Evolutionary conservation across 2,113 vertebrate genomes (phyloP).

Genomic region (Tapirus terrestris): DNA sequence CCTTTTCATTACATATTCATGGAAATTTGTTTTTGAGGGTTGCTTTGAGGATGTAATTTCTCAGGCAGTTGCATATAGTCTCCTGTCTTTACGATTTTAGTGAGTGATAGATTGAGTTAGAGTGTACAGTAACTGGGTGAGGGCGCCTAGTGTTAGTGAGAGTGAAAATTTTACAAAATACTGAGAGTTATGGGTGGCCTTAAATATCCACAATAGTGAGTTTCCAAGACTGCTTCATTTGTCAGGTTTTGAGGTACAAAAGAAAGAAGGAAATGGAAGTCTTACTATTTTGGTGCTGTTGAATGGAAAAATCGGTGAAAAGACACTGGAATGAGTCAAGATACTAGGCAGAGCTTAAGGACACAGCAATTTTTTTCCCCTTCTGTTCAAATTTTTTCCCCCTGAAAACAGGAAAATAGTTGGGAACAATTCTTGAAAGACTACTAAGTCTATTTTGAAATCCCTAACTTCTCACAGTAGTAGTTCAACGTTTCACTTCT

Average conservation of each 20-base stretch:
- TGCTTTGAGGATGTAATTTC: conserved; percentile 61
- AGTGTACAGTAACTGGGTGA: neutral
- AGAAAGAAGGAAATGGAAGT: conserved; percentile 53
- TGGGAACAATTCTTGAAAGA: conserved; percentile 55
- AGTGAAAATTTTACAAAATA: conserved; percentile 36
- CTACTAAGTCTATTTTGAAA: conserved; percentile 17
- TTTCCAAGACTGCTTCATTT: conserved; percentile 39
- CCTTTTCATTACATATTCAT: conserved; percentile 61
- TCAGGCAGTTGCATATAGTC: conserved; percentile 26
- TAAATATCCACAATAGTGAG: conserved; percentile 14
- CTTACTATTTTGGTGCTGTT: conserved; percentile 36
- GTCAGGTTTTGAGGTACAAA: conserved; percentile 31
- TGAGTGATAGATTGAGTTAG: conserved; percentile 33
- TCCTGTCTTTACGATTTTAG: conserved; percentile 53
- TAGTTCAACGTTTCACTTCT: neutral
- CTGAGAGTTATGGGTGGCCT: conserved; percentile 24
- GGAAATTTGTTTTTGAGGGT: conserved; percentile 57
- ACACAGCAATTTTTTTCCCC: neutral
- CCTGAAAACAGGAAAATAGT: conserved; percentile 37
- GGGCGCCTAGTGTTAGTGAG: neutral
- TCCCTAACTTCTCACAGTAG: neutral
- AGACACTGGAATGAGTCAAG: conserved; percentile 26
- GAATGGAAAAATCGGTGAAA: neutral
- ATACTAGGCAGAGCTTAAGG: conserved; percentile 11
- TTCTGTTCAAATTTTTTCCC: neutral